Percentiles rank a stretch among this genome's conserved stretches.
Evolutionary conservation across 1,140 invertebrate genomes (phyloP).

Genomic region (Teleogryllus occipitalis): DNA sequence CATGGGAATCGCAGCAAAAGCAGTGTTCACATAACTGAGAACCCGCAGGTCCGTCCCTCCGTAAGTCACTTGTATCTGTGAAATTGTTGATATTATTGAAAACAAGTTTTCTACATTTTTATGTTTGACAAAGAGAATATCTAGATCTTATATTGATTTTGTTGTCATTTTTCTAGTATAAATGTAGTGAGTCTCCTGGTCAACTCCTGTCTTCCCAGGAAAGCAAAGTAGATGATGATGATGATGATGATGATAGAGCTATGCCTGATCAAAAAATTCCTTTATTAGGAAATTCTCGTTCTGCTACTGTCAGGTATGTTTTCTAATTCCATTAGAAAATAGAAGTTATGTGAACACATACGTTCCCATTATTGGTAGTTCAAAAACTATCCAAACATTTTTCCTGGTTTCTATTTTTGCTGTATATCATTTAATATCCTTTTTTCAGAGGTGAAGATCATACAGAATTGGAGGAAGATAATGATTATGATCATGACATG

Average conservation of each 20-base stretch:
- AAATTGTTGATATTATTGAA: neutral
- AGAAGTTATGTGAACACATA: neutral
- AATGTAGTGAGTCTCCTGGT: neutral
- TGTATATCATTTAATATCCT: neutral
- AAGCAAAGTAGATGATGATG: neutral
- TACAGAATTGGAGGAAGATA: neutral
- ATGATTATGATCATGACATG: neutral
- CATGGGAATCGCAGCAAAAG: constrained; percentile 30
- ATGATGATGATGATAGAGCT: neutral
- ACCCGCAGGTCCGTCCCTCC: constrained; percentile 40
- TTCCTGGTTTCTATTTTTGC: neutral
- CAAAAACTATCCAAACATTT: neutral
- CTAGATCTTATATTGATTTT: neutral
- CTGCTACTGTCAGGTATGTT: no score
- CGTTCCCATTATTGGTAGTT: neutral
- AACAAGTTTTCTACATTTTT: neutral
- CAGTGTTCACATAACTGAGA: constrained; percentile 43
- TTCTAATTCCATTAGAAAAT: no score
- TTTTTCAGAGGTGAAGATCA: neutral
- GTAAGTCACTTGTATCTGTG: neutral
- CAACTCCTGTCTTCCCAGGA: neutral
- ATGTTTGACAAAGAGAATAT: neutral
- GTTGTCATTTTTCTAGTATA: neutral
- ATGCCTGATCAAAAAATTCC: neutral
- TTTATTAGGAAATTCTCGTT: neutral